Percentiles rank a stretch among this genome's conserved stretches.
Evolutionary conservation across 2,797 vertebrate species (phyloP).

Genomic region (Sebastolobus altivelis): DNA sequence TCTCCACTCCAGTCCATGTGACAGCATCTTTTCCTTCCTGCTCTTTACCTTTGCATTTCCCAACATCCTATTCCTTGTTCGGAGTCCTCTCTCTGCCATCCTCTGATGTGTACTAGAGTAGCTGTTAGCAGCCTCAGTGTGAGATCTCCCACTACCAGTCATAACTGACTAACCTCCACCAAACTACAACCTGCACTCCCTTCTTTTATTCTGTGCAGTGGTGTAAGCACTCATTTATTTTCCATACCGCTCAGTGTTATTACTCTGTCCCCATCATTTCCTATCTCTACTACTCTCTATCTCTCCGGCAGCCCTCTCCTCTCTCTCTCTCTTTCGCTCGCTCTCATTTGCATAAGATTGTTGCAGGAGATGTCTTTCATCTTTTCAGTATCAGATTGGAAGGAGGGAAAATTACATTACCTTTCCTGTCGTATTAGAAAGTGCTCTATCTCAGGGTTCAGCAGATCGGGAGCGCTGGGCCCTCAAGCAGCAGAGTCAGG

Average conservation of each 20-base stretch:
- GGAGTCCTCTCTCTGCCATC: not conserved
- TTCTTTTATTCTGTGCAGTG: conserved; percentile 9
- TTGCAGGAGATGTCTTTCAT: conserved; percentile 56
- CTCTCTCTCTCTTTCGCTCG: not conserved
- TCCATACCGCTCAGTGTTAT: conserved; percentile 11
- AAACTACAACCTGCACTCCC: conserved; percentile 3
- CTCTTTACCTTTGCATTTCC: not conserved
- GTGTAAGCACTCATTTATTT: conserved; percentile 29
- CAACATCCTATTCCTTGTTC: not conserved
- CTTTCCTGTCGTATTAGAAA: conserved; percentile 52
- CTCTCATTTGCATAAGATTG: conserved; percentile 56
- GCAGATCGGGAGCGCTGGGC: conserved; percentile 3
- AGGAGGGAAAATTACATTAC: conserved; percentile 48
- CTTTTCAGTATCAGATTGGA: conserved; percentile 57
- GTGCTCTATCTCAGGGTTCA: conserved; percentile 28
- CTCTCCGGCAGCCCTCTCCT: not conserved
- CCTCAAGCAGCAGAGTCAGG: conserved; percentile 15
- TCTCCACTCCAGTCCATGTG: not conserved
- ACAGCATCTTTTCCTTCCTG: not conserved
- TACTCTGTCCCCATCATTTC: conserved; percentile 34
- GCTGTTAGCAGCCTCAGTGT: conserved; percentile 20
- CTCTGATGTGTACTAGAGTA: conserved; percentile 24
- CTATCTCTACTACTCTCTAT: conserved; percentile 14
- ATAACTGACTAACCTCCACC: conserved; percentile 26
- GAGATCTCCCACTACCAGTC: conserved; percentile 24